phyloP scores from a whole-genome alignment of 2,888 invertebrate species.

The Tachina lurida region DNA sequence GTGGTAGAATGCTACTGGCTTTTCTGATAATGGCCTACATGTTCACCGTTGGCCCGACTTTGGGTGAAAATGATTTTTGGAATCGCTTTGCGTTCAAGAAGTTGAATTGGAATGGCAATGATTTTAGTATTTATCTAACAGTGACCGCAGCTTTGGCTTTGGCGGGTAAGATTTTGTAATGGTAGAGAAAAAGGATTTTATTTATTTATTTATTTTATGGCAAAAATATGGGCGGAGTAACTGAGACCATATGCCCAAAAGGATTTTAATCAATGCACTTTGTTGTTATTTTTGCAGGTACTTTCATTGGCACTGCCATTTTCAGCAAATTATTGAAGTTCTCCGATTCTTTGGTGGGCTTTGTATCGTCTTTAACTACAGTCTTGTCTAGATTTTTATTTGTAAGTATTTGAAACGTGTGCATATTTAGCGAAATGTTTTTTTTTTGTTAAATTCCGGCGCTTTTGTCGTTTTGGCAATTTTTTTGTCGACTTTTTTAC shows the following conservation, averaged over 20 bases:
- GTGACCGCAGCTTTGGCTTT: slow-evolving; percentile 79
- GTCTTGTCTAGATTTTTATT: slow-evolving; percentile 79
- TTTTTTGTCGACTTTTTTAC: too few relatives aligned
- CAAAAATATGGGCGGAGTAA: too few relatives aligned
- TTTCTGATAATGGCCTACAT: slow-evolving; percentile 79
- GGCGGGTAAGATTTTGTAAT: slow-evolving; percentile 73
- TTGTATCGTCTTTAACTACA: slow-evolving; percentile 79
- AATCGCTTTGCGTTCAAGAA: slow-evolving; percentile 80
- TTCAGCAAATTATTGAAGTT: slow-evolving; percentile 81
- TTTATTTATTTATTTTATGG: too few relatives aligned
- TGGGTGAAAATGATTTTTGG: slow-evolving; percentile 81
- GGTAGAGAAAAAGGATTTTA: not conserved
- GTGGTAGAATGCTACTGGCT: slow-evolving; percentile 78
- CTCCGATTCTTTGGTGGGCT: slow-evolving; percentile 80
- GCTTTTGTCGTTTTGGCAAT: too few relatives aligned
- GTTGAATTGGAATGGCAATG: slow-evolving; percentile 82
- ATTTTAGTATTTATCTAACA: slow-evolving; percentile 80
- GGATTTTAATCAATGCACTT: not conserved
- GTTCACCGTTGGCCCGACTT: slow-evolving; percentile 79
- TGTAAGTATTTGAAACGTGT: slow-evolving; percentile 76
- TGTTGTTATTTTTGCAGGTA: slow-evolving; percentile 74
- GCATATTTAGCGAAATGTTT: not conserved
- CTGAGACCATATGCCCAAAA: too few relatives aligned
- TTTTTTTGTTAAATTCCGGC: too few relatives aligned
- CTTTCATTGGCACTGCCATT: slow-evolving; percentile 81